Percentiles rank a stretch among this genome's conserved stretches.
Conservation (phyloP, 92 coral and sea anemone species). For the Diadumene lineata region DNA sequence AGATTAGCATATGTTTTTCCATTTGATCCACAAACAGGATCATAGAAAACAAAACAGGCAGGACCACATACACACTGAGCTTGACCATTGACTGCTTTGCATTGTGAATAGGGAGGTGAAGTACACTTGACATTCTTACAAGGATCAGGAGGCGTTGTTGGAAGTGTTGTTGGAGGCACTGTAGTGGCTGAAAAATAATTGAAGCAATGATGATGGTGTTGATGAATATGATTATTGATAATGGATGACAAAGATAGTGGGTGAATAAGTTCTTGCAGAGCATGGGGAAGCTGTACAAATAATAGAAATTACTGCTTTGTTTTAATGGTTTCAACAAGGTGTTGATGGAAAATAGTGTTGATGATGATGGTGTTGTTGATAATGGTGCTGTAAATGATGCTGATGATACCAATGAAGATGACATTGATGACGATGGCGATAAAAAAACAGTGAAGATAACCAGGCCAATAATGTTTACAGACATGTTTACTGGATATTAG, state of each 20-base stretch:
- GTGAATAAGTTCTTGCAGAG: background rate
- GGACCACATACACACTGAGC: conserved; percentile 59
- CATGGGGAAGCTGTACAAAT: background rate
- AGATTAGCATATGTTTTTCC: conserved; percentile 60
- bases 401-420: background rate
- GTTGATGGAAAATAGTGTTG: background rate
- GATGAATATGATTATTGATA: conserved; percentile 1
- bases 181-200: conserved; percentile 1
- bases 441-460: background rate
- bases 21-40: conserved; percentile 81
- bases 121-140: conserved; percentile 6
- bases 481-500: background rate
- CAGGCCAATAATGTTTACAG: background rate
- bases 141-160: conserved; percentile 14
- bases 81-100: conserved; percentile 43
- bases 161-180: conserved; percentile 17
- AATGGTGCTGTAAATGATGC: background rate
- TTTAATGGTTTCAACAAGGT: background rate
- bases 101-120: conserved; percentile 44
- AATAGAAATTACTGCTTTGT: background rate
- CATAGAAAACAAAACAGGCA: conserved; percentile 32
- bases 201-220: background rate
- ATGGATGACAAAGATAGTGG: background rate
- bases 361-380: background rate
- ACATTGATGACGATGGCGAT: conserved; percentile 1